Percentiles rank a stretch among this genome's conserved stretches.
phyloP scores from a whole-genome alignment of 2,888 invertebrate genomes.

The Polyommatus iphigenia region DNA sequence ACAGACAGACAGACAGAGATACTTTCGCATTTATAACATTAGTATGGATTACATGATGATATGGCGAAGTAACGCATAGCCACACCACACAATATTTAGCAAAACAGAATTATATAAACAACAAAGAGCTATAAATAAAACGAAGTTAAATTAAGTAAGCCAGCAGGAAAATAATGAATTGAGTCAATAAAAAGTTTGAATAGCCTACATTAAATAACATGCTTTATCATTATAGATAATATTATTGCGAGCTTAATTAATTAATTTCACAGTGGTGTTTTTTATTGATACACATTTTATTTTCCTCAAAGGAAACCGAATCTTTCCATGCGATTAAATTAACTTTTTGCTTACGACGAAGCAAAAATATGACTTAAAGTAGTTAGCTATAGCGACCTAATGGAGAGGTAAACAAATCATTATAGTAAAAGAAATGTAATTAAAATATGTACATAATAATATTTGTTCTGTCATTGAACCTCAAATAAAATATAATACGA shows the following conservation, averaged over 20 bases:
- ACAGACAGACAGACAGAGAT: no score
- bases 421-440: no score
- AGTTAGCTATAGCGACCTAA: no score
- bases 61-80: no score
- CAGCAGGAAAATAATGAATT: conserved; percentile 1
- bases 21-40: no score
- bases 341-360: background rate
- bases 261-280: background rate
- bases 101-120: background rate
- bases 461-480: background rate
- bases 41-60: no score
- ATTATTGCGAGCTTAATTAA: background rate
- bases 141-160: background rate
- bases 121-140: background rate
- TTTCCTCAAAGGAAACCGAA: background rate
- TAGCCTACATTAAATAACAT: conserved; percentile 13
- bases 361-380: background rate
- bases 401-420: no score
- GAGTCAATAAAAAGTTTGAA: conserved; percentile 10
- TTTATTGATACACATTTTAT: background rate
- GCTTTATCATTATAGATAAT: conserved; percentile 6
- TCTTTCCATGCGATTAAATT: background rate
- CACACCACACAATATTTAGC: no score
- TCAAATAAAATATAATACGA: background rate
- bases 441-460: background rate